These are phyloP conservation scores for Hafferia zeledoni DNA, from an alignment of 2,797 vertebrate species.

Conservation along the genomic window DNA sequence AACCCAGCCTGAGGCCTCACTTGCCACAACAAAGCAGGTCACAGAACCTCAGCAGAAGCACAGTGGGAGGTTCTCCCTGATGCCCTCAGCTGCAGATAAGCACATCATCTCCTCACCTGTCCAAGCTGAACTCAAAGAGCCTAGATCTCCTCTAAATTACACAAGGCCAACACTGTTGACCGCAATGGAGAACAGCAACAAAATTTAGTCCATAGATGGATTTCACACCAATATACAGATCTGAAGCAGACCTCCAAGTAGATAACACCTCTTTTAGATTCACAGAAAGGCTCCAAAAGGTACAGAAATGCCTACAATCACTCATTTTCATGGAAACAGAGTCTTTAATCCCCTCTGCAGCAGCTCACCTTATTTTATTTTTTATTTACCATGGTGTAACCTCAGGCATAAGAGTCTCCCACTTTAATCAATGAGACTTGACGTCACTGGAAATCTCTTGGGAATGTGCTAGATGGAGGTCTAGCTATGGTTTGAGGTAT, in stretches of 20 bases:
- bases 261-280: not conserved
- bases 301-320: not conserved
- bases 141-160: not conserved
- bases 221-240: not conserved
- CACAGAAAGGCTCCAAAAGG: not conserved
- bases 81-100: not conserved
- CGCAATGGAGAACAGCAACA: not conserved
- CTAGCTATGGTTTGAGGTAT: not conserved
- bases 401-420: not conserved
- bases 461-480: not conserved
- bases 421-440: not conserved
- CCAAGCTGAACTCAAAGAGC: not conserved
- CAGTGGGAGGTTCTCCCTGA: not conserved
- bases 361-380: conserved; percentile 21
- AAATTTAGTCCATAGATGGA: not conserved
- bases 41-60: not conserved
- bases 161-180: not conserved
- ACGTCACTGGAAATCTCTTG: not conserved
- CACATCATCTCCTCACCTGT: not conserved
- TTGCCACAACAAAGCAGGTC: not conserved
- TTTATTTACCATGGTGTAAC: conserved; percentile 1
- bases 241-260: not conserved
- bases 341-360: not conserved
- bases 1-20: not conserved
- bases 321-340: not conserved